These are phyloP conservation scores for Stomatorhinus walkeri DNA, from an alignment of 2,797 vertebrate genomes.

Conservation along the genomic window DNA sequence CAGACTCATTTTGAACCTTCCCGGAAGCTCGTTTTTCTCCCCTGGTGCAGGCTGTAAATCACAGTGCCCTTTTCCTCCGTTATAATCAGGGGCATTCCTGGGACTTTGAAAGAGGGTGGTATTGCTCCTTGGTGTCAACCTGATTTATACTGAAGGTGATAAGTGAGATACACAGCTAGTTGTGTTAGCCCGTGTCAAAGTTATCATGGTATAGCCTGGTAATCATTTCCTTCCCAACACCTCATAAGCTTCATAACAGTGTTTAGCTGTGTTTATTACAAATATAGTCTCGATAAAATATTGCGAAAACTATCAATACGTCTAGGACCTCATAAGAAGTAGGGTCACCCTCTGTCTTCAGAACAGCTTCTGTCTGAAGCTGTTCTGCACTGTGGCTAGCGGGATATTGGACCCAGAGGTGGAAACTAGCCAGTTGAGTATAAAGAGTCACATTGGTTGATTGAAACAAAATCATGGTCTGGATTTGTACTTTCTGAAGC, in stretches of 20 bases:
- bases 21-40: not conserved
- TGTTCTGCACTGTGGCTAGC: not conserved
- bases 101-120: not conserved
- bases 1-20: not conserved
- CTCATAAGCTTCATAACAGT: not conserved
- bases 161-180: not conserved
- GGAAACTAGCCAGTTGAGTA: not conserved
- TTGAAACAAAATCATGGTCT: not conserved
- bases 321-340: not conserved
- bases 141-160: conserved; percentile 4
- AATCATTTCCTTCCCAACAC: not conserved
- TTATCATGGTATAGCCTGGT: not conserved
- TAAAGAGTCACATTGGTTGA: not conserved
- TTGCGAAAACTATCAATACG: not conserved
- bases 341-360: not conserved
- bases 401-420: not conserved
- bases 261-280: not conserved
- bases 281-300: not conserved
- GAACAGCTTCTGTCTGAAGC: not conserved
- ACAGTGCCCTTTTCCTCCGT: not conserved
- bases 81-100: not conserved
- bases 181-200: not conserved
- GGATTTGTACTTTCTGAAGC: not conserved
- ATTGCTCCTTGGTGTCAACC: not conserved
- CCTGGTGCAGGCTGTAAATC: not conserved